phyloP scores from a whole-genome alignment of 2,113 vertebrate species.

The Syngnathus typhle region DNA sequence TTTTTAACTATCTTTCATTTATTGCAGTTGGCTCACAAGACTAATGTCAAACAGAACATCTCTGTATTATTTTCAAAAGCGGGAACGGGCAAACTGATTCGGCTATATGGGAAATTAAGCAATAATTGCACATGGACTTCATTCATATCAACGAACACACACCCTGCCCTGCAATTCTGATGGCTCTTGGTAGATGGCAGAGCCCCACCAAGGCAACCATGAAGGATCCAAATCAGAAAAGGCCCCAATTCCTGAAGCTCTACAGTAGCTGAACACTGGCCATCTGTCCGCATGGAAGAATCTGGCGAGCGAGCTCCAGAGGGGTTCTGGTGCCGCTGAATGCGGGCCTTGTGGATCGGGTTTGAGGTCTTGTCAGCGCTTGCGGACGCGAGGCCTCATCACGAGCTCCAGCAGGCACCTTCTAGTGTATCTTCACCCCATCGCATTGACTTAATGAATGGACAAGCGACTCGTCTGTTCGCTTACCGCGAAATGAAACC shows the following conservation, averaged over 20 bases:
- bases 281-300: slow-evolving; percentile 6
- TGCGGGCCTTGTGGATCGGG: slow-evolving; percentile 15
- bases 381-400: neutral
- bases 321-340: neutral
- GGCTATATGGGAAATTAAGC: neutral
- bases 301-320: neutral
- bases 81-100: neutral
- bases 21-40: slow-evolving; percentile 42
- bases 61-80: slow-evolving; percentile 11
- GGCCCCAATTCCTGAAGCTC: no score
- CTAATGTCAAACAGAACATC: slow-evolving; percentile 32
- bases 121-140: neutral
- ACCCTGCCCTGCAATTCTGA: no score
- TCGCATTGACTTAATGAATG: neutral
- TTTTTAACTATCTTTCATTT: slow-evolving; percentile 45
- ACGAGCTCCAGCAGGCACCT: no score
- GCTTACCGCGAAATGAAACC: slow-evolving; percentile 9
- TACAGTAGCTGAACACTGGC: slow-evolving; percentile 3
- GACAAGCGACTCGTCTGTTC: neutral
- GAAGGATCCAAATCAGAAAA: no score
- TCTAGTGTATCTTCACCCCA: neutral
- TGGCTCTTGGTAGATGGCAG: no score
- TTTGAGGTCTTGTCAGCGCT: slow-evolving; percentile 20
- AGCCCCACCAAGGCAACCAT: no score
- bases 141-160: no score